Conservation (phyloP, 2,888 invertebrate genomes). For the Stramonita haemastoma region DNA sequence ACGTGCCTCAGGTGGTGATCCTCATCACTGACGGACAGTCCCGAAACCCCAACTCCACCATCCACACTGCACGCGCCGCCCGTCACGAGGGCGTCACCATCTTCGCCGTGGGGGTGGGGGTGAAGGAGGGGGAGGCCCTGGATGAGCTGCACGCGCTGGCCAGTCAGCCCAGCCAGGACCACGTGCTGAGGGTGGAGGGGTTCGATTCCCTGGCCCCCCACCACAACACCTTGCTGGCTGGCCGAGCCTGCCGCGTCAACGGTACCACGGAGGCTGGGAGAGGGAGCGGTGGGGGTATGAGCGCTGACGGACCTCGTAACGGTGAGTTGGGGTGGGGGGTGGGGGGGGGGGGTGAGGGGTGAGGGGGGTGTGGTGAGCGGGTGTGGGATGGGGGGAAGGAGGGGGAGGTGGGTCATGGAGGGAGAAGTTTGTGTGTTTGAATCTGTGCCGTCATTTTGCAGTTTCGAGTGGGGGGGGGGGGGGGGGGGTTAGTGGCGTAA, state of each 20-base stretch:
- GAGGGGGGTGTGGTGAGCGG: no score
- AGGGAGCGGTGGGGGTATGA: background rate
- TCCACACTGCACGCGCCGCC: constrained; percentile 27
- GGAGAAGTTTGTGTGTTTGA: no score
- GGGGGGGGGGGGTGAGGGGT: background rate
- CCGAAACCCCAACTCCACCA: constrained; percentile 44
- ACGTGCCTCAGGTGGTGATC: constrained; percentile 41
- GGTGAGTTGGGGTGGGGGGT: background rate
- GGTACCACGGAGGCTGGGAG: background rate
- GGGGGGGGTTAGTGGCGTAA: no score
- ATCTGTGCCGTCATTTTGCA: no score
- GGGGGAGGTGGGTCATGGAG: background rate
- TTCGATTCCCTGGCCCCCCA: constrained; percentile 28
- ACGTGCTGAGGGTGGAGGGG: constrained; percentile 31
- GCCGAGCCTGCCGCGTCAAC: constrained; percentile 26
- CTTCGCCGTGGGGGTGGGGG: constrained; percentile 25
- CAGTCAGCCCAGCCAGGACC: constrained; percentile 33
- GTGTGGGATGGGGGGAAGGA: background rate
- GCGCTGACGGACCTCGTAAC: background rate
- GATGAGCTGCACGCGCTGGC: constrained; percentile 35
- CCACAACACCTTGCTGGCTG: constrained; percentile 7
- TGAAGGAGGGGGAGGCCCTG: constrained; percentile 7
- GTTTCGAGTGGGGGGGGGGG: no score
- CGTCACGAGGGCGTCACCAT: background rate
- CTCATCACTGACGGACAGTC: constrained; percentile 49